These are phyloP conservation scores for Drosophila kikkawai DNA, from an alignment of 1,140 invertebrate species.

Conservation along the genomic window DNA sequence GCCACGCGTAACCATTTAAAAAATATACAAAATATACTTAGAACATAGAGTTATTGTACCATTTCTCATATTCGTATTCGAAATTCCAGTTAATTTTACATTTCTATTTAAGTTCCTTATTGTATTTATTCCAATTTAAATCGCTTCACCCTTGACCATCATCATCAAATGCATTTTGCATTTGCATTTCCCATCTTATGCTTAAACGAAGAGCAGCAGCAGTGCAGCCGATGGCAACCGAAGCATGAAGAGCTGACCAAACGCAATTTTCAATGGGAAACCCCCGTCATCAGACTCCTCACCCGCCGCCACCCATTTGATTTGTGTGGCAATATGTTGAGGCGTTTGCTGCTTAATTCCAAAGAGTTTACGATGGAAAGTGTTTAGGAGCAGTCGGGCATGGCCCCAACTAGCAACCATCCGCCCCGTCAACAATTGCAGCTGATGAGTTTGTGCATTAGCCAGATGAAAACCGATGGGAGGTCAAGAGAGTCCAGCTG, in stretches of 20 bases:
- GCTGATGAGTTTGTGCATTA: constrained; percentile 45
- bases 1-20: constrained; percentile 33
- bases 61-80: no score
- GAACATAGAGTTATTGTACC: no score
- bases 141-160: constrained; percentile 11
- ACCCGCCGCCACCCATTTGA: constrained; percentile 19
- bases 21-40: neutral
- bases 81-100: neutral
- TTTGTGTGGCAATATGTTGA: constrained; percentile 46
- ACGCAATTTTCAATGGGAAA: constrained; percentile 50
- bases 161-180: constrained; percentile 22
- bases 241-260: constrained; percentile 20
- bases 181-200: constrained; percentile 13
- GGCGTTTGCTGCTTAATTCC: constrained; percentile 32
- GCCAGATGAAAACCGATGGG: constrained; percentile 34
- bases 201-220: neutral
- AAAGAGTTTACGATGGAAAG: constrained; percentile 61
- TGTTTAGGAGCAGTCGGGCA: constrained; percentile 42
- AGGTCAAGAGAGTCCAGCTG: constrained; percentile 30
- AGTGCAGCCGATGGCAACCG: constrained; percentile 5
- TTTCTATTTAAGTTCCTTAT: neutral
- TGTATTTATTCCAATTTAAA: neutral
- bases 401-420: constrained; percentile 3
- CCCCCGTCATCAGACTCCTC: neutral
- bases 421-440: constrained; percentile 30